Conservation (phyloP, 2,113 vertebrate species). For the Psephotus haematonotus region DNA sequence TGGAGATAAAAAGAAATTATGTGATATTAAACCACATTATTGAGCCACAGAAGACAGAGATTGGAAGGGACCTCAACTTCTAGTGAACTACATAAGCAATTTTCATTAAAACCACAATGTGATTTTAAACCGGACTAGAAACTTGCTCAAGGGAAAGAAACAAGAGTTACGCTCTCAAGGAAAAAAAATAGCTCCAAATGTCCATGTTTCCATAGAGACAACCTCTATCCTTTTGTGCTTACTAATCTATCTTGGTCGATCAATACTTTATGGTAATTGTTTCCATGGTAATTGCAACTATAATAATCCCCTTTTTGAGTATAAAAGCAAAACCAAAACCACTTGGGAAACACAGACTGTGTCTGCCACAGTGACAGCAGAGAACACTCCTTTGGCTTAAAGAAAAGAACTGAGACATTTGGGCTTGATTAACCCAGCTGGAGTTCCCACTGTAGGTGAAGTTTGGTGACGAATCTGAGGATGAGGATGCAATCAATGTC, state of each 20-base stretch:
- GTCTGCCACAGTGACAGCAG: background rate
- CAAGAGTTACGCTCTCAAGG: slow-evolving; percentile 19
- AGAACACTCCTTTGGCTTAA: background rate
- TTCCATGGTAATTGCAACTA: slow-evolving; percentile 73
- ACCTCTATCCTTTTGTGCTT: slow-evolving; percentile 64
- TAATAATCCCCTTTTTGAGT: slow-evolving; percentile 28
- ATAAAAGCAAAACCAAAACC: background rate
- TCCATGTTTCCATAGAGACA: slow-evolving; percentile 74
- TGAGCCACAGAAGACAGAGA: background rate
- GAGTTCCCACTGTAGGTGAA: background rate
- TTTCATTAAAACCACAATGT: background rate
- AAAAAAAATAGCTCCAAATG: slow-evolving; percentile 1
- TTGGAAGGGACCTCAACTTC: background rate
- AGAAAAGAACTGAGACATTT: background rate
- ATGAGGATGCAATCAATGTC: background rate
- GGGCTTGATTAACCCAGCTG: background rate
- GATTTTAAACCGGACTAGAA: slow-evolving; percentile 17
- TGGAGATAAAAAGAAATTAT: background rate
- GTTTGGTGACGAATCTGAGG: background rate
- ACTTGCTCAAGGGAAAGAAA: slow-evolving; percentile 14
- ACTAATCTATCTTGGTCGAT: slow-evolving; percentile 69
- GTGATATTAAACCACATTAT: background rate
- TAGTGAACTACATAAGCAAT: background rate
- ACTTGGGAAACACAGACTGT: background rate
- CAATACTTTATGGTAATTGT: slow-evolving; percentile 77